These are phyloP conservation scores for Harmothoe impar DNA, from an alignment of 2,888 invertebrate species.

Conservation along the genomic window DNA sequence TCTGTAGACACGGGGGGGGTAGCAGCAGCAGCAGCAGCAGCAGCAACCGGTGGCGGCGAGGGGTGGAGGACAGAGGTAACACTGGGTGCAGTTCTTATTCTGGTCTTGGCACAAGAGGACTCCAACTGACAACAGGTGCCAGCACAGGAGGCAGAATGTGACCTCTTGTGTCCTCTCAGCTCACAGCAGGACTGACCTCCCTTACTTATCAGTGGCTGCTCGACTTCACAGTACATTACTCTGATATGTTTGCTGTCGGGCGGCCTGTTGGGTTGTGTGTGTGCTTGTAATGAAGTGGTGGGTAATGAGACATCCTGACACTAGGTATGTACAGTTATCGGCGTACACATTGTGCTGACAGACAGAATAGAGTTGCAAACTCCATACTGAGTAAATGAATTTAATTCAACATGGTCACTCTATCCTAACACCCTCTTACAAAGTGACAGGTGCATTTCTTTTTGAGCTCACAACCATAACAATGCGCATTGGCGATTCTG, in stretches of 20 bases:
- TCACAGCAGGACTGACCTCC: neutral
- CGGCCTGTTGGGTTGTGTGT: neutral
- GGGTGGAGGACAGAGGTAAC: neutral
- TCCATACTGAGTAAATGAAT: no score
- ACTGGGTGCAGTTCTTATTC: conserved; percentile 1
- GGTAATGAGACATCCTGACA: no score
- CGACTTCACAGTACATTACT: neutral
- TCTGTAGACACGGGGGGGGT: neutral
- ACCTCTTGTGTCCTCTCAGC: conserved; percentile 5
- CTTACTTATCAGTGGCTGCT: neutral
- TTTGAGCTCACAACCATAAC: no score
- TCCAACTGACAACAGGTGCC: neutral
- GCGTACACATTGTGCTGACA: no score
- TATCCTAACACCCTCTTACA: no score
- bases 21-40: no score
- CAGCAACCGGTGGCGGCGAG: neutral
- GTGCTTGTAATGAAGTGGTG: no score
- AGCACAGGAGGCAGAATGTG: conserved; percentile 10
- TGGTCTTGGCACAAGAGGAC: neutral
- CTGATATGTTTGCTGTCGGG: neutral
- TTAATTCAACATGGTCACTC: no score
- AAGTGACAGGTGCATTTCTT: no score
- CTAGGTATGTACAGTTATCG: no score
- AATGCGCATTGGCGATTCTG: no score
- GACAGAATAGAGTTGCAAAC: no score